Conservation (phyloP, 2,113 vertebrate species). For the Phycodurus eques region DNA sequence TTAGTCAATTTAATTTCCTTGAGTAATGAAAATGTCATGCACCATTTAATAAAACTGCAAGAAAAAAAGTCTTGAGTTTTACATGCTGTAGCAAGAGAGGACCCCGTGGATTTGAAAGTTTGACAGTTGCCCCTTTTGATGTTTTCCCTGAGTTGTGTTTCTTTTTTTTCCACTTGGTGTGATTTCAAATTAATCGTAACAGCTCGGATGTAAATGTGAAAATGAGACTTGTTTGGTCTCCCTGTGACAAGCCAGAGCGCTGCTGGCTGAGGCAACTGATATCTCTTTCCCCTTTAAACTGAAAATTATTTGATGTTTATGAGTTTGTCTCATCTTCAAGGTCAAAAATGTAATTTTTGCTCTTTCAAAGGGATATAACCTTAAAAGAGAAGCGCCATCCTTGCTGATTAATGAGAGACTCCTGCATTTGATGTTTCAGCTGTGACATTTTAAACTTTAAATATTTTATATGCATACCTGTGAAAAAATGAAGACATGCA, state of each 20-base stretch:
- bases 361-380: slow-evolving; percentile 87
- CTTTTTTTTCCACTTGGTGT: slow-evolving; percentile 69
- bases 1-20: slow-evolving; percentile 83
- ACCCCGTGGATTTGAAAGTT: slow-evolving; percentile 77
- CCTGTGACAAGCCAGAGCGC: slow-evolving; percentile 59
- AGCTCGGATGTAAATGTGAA: slow-evolving; percentile 78
- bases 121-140: slow-evolving; percentile 75
- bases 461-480: slow-evolving; percentile 84
- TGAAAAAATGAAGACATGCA: slow-evolving; percentile 80
- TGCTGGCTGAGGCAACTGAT: slow-evolving; percentile 74
- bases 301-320: slow-evolving; percentile 85
- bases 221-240: slow-evolving; percentile 80
- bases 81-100: slow-evolving; percentile 63
- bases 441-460: slow-evolving; percentile 85
- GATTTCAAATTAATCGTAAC: slow-evolving; percentile 80
- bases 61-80: slow-evolving; percentile 74
- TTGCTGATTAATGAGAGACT: slow-evolving; percentile 81
- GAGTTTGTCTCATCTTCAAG: slow-evolving; percentile 87
- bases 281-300: slow-evolving; percentile 81
- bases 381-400: slow-evolving; percentile 82
- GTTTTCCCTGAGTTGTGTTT: slow-evolving; percentile 78
- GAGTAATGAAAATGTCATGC: slow-evolving; percentile 86
- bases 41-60: slow-evolving; percentile 83
- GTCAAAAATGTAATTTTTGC: slow-evolving; percentile 87
- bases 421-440: slow-evolving; percentile 82